Evolutionary conservation across 2,797 vertebrate species (phyloP), one percentile per base, ranked within the genome.

Genomic region (Cirrhinus molitorella): DNA sequence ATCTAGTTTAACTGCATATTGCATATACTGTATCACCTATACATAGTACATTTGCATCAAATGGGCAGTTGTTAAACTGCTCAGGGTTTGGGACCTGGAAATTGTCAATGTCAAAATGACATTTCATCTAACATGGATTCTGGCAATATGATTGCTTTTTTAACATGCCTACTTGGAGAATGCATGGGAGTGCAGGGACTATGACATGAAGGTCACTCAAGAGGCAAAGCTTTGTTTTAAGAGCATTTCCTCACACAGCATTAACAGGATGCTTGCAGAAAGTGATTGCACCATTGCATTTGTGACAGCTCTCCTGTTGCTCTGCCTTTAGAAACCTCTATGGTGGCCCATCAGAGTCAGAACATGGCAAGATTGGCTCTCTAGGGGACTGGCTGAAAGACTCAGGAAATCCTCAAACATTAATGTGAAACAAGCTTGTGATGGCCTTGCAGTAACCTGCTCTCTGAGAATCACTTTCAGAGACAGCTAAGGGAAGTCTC

Each of bases 341-440:
- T 70, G n/a, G 45, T 78, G 55, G 57, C 31, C 65, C 82, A 82
- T 76, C 61, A 79, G 34, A 53, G 63, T 75, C 37, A 14, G 37
- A 70, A 86, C 61, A 79, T 86, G 68, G 28, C 43, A 13, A 37
- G 55, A 78, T 55, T 34, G 31, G 59, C 68, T 89, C 87, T 79
- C 88, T n/a, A 40, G 88, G 85, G 77, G 85, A 76, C 85, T 78
- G 83, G 76, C 76, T 85, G 88, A 86, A 85, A 90, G 85, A 82
- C 72, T 63, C 81, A n/a, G 25, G 61, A 75, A 31, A 88, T 85
- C 66, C 83, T 88, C 87, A 91, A 91, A 90, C 90, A 92, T 74
- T 88, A 73, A 91, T 91, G 91, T 83, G 87, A 72, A 80, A 88
- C 49, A 59, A 75, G 57, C 51, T 85, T 75, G 49, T 67, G 81